Evolutionary conservation across 2,888 invertebrate genomes (phyloP).

Genomic region (Lasiommata megera): DNA sequence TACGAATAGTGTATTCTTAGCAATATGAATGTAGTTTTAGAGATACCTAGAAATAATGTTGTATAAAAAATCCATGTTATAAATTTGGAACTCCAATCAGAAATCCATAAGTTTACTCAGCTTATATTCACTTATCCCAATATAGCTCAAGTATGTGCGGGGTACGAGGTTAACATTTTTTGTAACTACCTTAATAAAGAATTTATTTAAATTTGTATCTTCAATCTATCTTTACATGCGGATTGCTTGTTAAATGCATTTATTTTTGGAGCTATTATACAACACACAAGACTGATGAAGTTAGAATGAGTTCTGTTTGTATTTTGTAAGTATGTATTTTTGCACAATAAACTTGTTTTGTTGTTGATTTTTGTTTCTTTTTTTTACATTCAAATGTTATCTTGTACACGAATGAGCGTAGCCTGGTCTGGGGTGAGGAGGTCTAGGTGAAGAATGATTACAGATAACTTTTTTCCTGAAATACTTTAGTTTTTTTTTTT

Average conservation of each 20-base stretch:
- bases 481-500: no score
- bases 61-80: not conserved
- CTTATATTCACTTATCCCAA: not conserved
- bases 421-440: no score
- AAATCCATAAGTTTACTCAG: not conserved
- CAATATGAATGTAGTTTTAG: not conserved
- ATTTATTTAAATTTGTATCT: slow-evolving; percentile 38
- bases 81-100: not conserved
- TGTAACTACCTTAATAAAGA: slow-evolving; percentile 21
- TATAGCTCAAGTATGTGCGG: slow-evolving; percentile 22
- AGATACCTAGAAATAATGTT: not conserved
- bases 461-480: not conserved
- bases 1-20: not conserved
- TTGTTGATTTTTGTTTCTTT: slow-evolving; percentile 69
- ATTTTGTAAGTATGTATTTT: slow-evolving; percentile 75
- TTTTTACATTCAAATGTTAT: slow-evolving; percentile 24
- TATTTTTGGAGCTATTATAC: slow-evolving; percentile 72
- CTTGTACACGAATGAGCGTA: not conserved
- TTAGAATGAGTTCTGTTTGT: slow-evolving; percentile 62
- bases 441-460: no score
- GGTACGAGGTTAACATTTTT: slow-evolving; percentile 10
- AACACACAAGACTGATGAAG: slow-evolving; percentile 80
- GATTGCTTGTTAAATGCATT: slow-evolving; percentile 71
- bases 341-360: slow-evolving; percentile 77
- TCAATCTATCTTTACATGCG: slow-evolving; percentile 37